Conservation (phyloP, 2,113 vertebrate species). For the Ramphastos sulfuratus region DNA sequence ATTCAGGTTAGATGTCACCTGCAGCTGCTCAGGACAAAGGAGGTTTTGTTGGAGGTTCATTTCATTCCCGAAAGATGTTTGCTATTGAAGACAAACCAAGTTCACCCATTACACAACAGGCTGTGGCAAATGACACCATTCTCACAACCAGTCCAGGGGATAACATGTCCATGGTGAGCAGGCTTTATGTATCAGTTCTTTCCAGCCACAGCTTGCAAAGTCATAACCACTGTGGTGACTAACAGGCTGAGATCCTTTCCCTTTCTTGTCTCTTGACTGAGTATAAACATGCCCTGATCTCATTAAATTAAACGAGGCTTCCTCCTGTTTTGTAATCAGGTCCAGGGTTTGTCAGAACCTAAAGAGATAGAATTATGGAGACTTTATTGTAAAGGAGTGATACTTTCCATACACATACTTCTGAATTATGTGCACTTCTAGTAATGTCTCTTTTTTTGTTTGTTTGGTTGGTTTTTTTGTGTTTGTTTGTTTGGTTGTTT, state of each 20-base stretch:
- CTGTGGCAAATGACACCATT: not conserved
- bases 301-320: not conserved
- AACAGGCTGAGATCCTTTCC: not conserved
- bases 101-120: not conserved
- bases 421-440: not conserved
- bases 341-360: not conserved
- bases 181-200: not conserved
- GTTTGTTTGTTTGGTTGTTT: no score
- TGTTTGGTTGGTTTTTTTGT: no score
- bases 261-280: not conserved
- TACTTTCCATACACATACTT: not conserved
- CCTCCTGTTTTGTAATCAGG: fast-evolving
- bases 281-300: not conserved
- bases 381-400: not conserved
- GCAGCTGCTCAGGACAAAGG: not conserved
- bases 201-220: not conserved
- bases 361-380: not conserved
- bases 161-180: not conserved
- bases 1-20: not conserved
- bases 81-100: not conserved
- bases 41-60: not conserved
- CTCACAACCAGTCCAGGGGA: not conserved
- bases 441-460: not conserved
- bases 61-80: not conserved
- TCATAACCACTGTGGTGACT: not conserved